phyloP scores from a whole-genome alignment of 2,113 vertebrate genomes.

The Lophura nycthemera region DNA sequence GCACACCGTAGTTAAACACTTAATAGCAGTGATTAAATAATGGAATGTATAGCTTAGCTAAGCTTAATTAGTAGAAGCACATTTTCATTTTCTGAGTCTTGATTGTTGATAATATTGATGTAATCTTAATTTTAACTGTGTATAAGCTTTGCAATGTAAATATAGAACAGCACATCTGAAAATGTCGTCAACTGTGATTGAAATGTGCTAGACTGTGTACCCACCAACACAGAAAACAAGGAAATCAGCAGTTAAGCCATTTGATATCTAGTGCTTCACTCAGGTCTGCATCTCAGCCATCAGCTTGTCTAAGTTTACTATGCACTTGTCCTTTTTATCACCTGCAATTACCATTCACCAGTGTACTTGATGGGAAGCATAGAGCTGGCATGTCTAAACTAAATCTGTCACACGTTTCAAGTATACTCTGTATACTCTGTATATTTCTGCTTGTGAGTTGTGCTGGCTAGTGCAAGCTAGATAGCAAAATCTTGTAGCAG shows the following conservation, averaged over 20 bases:
- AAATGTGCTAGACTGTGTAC: neutral
- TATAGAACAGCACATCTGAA: neutral
- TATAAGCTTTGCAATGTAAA: constrained; percentile 35
- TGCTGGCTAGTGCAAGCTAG: neutral
- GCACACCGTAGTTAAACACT: neutral
- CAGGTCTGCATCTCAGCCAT: neutral
- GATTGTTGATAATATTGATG: neutral
- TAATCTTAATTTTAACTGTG: constrained; percentile 5
- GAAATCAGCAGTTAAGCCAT: constrained; percentile 2
- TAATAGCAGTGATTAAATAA: constrained; percentile 22
- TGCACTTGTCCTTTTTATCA: neutral
- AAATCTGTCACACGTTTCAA: neutral
- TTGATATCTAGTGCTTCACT: neutral
- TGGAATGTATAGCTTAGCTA: neutral
- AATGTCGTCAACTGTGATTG: neutral
- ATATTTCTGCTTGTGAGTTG: neutral
- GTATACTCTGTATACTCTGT: neutral
- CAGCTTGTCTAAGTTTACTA: neutral
- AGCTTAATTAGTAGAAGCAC: constrained; percentile 33
- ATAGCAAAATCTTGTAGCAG: neutral
- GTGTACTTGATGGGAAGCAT: neutral
- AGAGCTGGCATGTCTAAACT: neutral
- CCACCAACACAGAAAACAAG: neutral
- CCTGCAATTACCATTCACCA: neutral
- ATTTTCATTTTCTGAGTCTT: constrained; percentile 37